Base-by-base conservation (phyloP, 1,140 invertebrate genomes). In the Conus betulinus region DNA sequence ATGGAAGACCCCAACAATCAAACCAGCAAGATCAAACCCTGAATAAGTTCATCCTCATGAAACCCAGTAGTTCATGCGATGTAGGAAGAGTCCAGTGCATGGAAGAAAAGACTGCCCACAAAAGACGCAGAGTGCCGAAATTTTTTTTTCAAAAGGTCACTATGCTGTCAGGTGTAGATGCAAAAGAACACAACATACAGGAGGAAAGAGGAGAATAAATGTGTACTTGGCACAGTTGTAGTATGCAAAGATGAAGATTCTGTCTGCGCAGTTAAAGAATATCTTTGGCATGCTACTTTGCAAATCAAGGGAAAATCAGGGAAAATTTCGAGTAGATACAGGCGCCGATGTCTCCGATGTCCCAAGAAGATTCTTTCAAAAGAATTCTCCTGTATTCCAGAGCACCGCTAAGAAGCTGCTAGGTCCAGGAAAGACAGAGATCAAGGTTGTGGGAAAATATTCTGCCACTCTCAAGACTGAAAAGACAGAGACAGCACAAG, bases 371-470 rank as follows among this genome's bases (percentile, higher is more conserved):
- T 20, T 78, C 27, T 87, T 76, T 27, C 52, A 51, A 25, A 87
- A 87, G 27, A 76, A 74, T 52, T 87, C 74, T 79, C n/a, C 86
- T 76, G 11, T 71, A 71, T 79, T 87, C 17, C 10, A 53, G 71
- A 76, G 51, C 52, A 55, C 86, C 8, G 79, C 15, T 23, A 74
- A 87, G 52, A 83, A 55, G 17, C 81, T 83, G 39, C 25, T n/a
- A 25, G 52, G 55, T 55, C 55, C 52, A 83, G 81, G 52, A 17
- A 60, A 55, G 55, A 53, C 81, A 83, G 52, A 60, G 20, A 83
- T n/a, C 23, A 53, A 55, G 39, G 52, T 83, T n/a, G 81, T 53
- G 7, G 55, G 81, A n/a, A n/a, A 60, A 51, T 60, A n/a, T 17
- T 5, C 23, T n/a, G 55, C 55, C n/a, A 83, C 81, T 39, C 52